Percentiles rank a stretch among this genome's conserved stretches.
Evolutionary conservation across 2,113 vertebrate genomes (phyloP).

Genomic region (Muntiacus muntjak): DNA sequence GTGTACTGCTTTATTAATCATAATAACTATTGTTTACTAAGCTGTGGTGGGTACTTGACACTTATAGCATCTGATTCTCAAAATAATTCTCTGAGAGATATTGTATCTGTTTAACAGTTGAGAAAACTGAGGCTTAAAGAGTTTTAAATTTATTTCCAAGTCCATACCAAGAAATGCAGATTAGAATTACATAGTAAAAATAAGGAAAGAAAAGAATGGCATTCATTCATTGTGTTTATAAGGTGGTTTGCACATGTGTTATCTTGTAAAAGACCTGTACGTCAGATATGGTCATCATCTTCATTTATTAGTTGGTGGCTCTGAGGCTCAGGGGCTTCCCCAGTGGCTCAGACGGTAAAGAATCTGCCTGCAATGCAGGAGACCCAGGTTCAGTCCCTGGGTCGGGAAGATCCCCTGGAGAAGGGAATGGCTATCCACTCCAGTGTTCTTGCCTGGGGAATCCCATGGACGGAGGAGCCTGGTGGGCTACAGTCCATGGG

Average conservation of each 20-base stretch:
- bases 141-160: background rate
- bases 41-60: background rate
- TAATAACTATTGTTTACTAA: background rate
- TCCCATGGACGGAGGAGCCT: background rate
- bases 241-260: background rate
- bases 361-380: background rate
- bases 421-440: background rate
- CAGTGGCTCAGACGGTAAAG: rapidly evolving
- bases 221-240: background rate
- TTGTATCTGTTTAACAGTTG: background rate
- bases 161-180: background rate
- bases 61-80: background rate
- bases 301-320: background rate
- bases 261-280: background rate
- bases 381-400: background rate
- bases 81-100: background rate
- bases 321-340: background rate
- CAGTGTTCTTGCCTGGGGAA: background rate
- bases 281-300: background rate
- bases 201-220: background rate
- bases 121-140: background rate
- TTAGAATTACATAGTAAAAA: background rate
- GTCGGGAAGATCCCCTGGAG: background rate
- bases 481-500: background rate
- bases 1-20: background rate